These are phyloP conservation scores for Andrena marginata DNA, from an alignment of 2,888 invertebrate species.

Conservation along the genomic window DNA sequence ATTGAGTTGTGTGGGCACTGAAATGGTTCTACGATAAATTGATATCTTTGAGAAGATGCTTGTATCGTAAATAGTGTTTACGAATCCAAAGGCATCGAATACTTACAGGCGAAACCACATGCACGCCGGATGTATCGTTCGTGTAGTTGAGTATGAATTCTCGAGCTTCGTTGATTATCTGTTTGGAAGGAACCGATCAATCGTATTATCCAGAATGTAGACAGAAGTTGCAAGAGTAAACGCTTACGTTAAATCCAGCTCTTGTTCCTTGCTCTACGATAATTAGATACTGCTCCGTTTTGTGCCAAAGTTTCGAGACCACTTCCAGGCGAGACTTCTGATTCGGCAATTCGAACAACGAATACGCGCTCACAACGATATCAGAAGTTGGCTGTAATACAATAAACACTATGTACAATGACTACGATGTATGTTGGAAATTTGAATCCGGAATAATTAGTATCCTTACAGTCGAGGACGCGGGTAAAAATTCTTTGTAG, in stretches of 20 bases:
- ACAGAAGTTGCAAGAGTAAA: not conserved
- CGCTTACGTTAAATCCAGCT: conserved; percentile 90
- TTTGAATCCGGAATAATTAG: conserved; percentile 6
- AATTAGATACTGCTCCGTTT: conserved; percentile 93
- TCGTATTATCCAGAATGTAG: not conserved
- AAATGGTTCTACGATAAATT: conserved; percentile 66
- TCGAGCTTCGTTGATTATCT: conserved; percentile 92
- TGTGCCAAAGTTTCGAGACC: conserved; percentile 93
- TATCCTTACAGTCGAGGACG: conserved; percentile 86
- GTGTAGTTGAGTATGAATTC: conserved; percentile 90
- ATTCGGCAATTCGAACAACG: conserved; percentile 92
- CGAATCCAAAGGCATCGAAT: conserved; percentile 12
- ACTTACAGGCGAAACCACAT: conserved; percentile 92
- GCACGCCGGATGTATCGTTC: conserved; percentile 83
- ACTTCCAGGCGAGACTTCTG: conserved; percentile 89
- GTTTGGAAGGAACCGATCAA: conserved; percentile 44
- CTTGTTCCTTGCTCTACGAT: conserved; percentile 94
- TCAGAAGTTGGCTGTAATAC: conserved; percentile 89
- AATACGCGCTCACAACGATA: conserved; percentile 92
- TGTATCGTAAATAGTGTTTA: not conserved
- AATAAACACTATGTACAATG: conserved; percentile 24
- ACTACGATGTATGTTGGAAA: conserved; percentile 3
- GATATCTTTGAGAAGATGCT: not conserved
- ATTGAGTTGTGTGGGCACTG: conserved; percentile 93
- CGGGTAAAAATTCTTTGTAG: conserved; percentile 93